Evolutionary conservation across 2,888 invertebrate species (phyloP).

Genomic region (Hyposoter dolosus): DNA sequence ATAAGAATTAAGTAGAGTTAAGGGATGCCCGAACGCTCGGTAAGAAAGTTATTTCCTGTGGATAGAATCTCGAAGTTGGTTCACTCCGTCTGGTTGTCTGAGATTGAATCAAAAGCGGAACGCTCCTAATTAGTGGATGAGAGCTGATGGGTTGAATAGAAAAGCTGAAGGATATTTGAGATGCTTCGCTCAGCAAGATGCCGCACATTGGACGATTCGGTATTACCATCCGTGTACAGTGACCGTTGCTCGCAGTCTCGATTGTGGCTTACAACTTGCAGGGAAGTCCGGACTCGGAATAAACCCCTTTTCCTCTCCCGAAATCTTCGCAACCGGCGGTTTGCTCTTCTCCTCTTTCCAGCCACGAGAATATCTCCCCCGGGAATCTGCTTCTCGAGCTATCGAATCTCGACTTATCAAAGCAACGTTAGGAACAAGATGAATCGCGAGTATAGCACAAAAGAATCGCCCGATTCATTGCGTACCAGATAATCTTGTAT

Average conservation of each 20-base stretch:
- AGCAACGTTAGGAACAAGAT: neutral
- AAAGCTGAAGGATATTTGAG: slow-evolving; percentile 32
- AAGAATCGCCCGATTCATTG: neutral
- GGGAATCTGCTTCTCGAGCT: slow-evolving; percentile 19
- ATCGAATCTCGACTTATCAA: slow-evolving; percentile 30
- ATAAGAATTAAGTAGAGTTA: slow-evolving; percentile 25
- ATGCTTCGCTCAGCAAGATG: slow-evolving; percentile 6
- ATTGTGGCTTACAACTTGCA: slow-evolving; percentile 3
- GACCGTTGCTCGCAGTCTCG: slow-evolving; percentile 8
- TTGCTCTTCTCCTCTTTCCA: neutral
- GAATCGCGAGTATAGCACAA: neutral
- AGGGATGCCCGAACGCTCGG: neutral
- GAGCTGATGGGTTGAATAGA: slow-evolving; percentile 54
- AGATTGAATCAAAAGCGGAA: slow-evolving; percentile 45
- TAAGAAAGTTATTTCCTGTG: slow-evolving; percentile 43
- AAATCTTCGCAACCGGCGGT: slow-evolving; percentile 32
- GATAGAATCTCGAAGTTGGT: neutral
- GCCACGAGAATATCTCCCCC: slow-evolving; percentile 41
- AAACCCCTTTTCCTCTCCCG: slow-evolving; percentile 36
- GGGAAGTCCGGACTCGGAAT: slow-evolving; percentile 16
- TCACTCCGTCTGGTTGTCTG: neutral
- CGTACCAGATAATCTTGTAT: neutral
- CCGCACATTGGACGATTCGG: neutral
- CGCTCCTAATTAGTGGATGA: slow-evolving; percentile 69
- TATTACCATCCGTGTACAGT: slow-evolving; percentile 9